Conservation (phyloP, 2,888 invertebrate genomes). For the Diabrotica balteata region DNA sequence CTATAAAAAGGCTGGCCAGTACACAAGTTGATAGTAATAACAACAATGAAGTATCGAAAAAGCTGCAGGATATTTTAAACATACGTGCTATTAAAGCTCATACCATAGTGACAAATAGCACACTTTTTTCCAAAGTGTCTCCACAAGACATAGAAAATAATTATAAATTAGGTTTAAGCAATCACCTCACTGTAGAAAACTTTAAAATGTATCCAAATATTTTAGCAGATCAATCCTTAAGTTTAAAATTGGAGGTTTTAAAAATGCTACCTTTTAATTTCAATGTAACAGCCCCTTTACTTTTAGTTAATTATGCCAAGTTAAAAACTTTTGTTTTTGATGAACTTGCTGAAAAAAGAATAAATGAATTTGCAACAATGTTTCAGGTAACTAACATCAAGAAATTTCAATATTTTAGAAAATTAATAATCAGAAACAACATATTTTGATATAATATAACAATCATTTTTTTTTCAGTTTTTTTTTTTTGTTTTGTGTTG, state of each 20-base stretch:
- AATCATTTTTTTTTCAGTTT: too few relatives aligned
- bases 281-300: constrained; percentile 46
- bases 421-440: too few relatives aligned
- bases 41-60: not conserved
- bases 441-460: too few relatives aligned
- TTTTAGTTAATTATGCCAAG: constrained; percentile 36
- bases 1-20: not conserved
- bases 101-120: not conserved
- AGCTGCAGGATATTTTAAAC: not conserved
- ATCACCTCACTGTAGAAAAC: constrained; percentile 43
- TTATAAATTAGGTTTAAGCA: constrained; percentile 42
- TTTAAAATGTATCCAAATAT: constrained; percentile 49
- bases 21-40: not conserved
- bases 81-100: not conserved
- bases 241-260: constrained; percentile 44
- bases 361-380: constrained; percentile 41
- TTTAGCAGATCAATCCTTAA: constrained; percentile 43
- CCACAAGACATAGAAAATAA: constrained; percentile 42
- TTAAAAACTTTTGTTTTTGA: constrained; percentile 39
- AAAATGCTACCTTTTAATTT: constrained; percentile 46
- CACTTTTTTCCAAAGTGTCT: not conserved
- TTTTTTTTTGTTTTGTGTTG: too few relatives aligned
- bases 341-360: constrained; percentile 37
- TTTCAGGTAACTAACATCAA: constrained; percentile 42
- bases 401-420: not conserved